Percentiles rank a stretch among this genome's conserved stretches.
These are phyloP conservation scores for Opisthograptis luteolata DNA, from an alignment of 2,888 invertebrate species.

Conservation along the genomic window DNA sequence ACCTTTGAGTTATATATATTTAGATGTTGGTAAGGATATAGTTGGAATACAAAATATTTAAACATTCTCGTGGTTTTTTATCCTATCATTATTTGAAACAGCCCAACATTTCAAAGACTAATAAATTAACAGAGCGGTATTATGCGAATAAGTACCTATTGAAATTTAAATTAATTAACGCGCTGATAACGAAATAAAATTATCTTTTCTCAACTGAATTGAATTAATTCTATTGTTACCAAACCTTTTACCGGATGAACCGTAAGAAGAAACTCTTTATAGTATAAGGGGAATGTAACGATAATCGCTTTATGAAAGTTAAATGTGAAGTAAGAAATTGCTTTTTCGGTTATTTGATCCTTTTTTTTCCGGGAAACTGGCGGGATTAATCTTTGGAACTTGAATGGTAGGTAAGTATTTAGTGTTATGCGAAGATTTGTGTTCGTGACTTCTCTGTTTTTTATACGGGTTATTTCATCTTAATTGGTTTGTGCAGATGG, in stretches of 20 bases:
- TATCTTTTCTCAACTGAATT: slow-evolving; percentile 26
- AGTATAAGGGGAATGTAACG: slow-evolving; percentile 27
- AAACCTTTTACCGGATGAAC: slow-evolving; percentile 27
- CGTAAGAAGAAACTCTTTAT: slow-evolving; percentile 10
- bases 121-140: slow-evolving; percentile 23
- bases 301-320: slow-evolving; percentile 38
- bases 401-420: slow-evolving; percentile 1
- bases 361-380: slow-evolving; percentile 18
- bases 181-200: slow-evolving; percentile 23
- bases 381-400: slow-evolving; percentile 13
- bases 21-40: too few relatives aligned
- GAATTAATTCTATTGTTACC: slow-evolving; percentile 35
- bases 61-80: neutral
- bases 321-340: slow-evolving; percentile 37
- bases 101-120: slow-evolving; percentile 12
- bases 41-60: neutral
- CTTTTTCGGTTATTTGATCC: slow-evolving; percentile 36
- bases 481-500: slow-evolving; percentile 5
- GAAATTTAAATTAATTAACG: slow-evolving; percentile 29
- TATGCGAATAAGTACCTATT: slow-evolving; percentile 26
- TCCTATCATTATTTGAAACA: neutral
- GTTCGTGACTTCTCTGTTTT: neutral
- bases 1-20: too few relatives aligned
- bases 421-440: slow-evolving; percentile 3
- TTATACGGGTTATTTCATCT: slow-evolving; percentile 2